Evolutionary conservation across 2,113 vertebrate species (phyloP).

Genomic region (Xiphophorus hellerii): DNA sequence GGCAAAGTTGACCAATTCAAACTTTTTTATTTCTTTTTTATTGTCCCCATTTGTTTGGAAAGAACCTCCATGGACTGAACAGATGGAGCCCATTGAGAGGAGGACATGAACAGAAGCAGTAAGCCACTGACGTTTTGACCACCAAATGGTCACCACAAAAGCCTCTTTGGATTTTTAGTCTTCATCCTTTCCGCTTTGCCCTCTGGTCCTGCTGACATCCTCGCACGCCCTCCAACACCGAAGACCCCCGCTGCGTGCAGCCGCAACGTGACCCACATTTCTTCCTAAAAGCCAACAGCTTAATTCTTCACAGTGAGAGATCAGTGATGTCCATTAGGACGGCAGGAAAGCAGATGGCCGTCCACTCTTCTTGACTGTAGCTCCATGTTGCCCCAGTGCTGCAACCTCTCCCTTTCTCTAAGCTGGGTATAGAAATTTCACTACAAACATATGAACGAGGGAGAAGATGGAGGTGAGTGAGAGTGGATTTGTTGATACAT

Average conservation of each 20-base stretch:
- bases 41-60: not conserved
- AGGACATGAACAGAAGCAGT: not conserved
- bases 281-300: slow-evolving; percentile 66
- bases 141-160: slow-evolving; percentile 28
- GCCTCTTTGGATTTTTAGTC: slow-evolving; percentile 29
- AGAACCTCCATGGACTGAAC: not conserved
- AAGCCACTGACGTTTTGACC: slow-evolving; percentile 23
- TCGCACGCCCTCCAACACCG: slow-evolving; percentile 5
- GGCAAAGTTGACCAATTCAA: not conserved
- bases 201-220: slow-evolving; percentile 16
- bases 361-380: slow-evolving; percentile 45
- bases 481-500: slow-evolving; percentile 2
- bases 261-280: slow-evolving; percentile 55
- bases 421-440: not conserved
- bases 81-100: not conserved
- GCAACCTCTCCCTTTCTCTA: slow-evolving; percentile 16
- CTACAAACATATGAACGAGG: slow-evolving; percentile 6
- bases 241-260: slow-evolving; percentile 26
- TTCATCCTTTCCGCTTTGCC: slow-evolving; percentile 16
- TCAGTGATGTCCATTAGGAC: slow-evolving; percentile 67
- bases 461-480: not conserved
- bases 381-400: slow-evolving; percentile 34
- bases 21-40: not conserved
- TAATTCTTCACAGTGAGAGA: slow-evolving; percentile 63
- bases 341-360: slow-evolving; percentile 68